Evolutionary conservation across 2,888 invertebrate species (phyloP), one percentile per base, ranked within the genome.

Genomic region (Euproctis similis): DNA sequence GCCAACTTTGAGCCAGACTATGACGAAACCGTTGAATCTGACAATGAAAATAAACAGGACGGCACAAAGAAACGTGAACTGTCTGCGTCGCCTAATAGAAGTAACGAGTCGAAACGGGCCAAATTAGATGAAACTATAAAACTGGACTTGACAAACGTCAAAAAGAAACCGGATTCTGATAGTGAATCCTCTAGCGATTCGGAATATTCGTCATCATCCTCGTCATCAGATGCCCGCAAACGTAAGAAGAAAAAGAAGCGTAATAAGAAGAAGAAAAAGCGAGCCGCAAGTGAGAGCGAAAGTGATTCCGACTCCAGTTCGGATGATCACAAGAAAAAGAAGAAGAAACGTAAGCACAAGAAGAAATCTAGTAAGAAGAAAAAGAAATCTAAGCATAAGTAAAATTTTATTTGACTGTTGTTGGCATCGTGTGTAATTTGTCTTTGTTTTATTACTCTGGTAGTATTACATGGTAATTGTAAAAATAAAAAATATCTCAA

Each of bases 1-100:
- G 87, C 91, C 0, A 89, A 86, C 54, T 92, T 92, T 56, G 92
- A 90, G 53, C 92, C 91, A 0, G 92, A 92, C 59, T 92, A 92
- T 62, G 92, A 92, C 42, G 88, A 86, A 53, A 80, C 71, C 30
- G 67, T 86, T 9, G 85, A 88, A 46, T 84, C 89, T 3, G 90
- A 91, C 35, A 86, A 81, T 10, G 90, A 91, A 46, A 75, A 80
- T 2, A 90, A 90, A 36, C 87, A 85, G 8, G 87, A 88, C 17
- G 51, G 47, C 17, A 50, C 44, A 8, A 80, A 78, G 45, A 84
- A 80, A 53, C 69, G 80, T 5, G 80, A 78, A 48, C 63, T 66
- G 18, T 76, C 81, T 1, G 45, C 39, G 2, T 72, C 80, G 20
- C 66, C 67, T 12, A 10, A 4, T 18, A 18, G 54, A 7, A 36